phyloP scores from a whole-genome alignment of 2,113 vertebrate species.

The Cettia cetti region DNA sequence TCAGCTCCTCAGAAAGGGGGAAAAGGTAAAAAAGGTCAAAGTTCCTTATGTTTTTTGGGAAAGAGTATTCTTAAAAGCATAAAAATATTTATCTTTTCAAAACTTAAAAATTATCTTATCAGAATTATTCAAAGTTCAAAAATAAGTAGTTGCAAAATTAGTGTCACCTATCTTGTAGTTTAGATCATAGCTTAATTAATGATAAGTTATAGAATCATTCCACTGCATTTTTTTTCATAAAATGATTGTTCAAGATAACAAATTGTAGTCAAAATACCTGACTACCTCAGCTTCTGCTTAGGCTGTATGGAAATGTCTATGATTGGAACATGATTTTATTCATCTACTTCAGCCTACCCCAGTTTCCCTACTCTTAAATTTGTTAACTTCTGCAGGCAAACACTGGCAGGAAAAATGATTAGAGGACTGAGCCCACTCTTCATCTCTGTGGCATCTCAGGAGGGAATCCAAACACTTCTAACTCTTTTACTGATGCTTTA shows the following conservation, averaged over 20 bases:
- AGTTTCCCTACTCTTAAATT: neutral
- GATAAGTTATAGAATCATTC: neutral
- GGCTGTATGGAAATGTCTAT: accelerated
- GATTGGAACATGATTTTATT: neutral
- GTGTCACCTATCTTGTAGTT: neutral
- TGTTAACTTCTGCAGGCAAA: neutral
- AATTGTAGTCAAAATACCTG: neutral
- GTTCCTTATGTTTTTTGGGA: neutral
- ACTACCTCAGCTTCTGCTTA: neutral
- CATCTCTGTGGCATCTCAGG: neutral
- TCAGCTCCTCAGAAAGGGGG: neutral
- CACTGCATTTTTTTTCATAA: neutral
- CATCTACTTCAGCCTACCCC: neutral
- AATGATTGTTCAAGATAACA: neutral
- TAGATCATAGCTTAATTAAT: neutral
- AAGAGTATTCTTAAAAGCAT: neutral
- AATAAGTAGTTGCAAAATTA: neutral
- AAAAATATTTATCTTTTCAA: neutral
- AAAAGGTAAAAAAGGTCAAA: neutral
- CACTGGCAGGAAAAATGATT: neutral
- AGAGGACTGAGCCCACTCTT: neutral
- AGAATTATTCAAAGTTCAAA: neutral
- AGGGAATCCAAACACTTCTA: neutral
- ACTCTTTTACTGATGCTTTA: neutral
- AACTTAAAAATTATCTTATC: neutral